A percentile compares a stretch with the other conserved stretches of the same genome.
phyloP scores from a whole-genome alignment of 92 coral and sea anemone genomes.

The Nematostella vectensis region DNA sequence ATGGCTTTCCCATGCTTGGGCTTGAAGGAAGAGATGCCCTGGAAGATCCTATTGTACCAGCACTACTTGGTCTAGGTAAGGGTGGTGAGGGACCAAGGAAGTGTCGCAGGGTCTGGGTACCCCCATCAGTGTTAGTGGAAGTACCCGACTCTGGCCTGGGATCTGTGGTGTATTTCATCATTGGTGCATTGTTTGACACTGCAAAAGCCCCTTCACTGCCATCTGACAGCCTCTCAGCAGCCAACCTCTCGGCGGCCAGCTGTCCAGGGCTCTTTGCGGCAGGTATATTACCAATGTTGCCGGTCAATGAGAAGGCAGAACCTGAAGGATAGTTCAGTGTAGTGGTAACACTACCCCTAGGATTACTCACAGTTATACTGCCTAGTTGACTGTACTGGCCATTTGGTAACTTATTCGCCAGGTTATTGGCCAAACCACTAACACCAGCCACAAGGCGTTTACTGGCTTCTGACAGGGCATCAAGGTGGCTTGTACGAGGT shows the following conservation, averaged over 20 bases:
- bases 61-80: conserved; percentile 38
- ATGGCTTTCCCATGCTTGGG: conserved; percentile 10
- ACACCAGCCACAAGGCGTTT: conserved; percentile 44
- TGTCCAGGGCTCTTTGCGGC: background rate
- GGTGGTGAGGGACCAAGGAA: conserved; percentile 54
- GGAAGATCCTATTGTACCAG: conserved; percentile 29
- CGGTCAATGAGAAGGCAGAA: background rate
- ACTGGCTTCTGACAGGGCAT: conserved; percentile 61
- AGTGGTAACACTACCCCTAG: conserved; percentile 1
- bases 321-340: conserved; percentile 1
- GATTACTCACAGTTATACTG: background rate
- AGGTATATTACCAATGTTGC: background rate
- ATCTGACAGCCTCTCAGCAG: no score
- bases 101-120: conserved; percentile 21
- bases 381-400: conserved; percentile 15
- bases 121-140: background rate
- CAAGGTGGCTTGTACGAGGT: conserved; percentile 50
- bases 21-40: conserved; percentile 22
- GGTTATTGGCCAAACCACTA: conserved; percentile 21
- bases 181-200: background rate
- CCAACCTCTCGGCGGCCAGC: background rate
- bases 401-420: conserved; percentile 27
- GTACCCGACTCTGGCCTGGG: conserved; percentile 4
- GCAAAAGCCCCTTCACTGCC: background rate
- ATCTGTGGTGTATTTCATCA: conserved; percentile 2